phyloP scores from a whole-genome alignment of 2,797 vertebrate genomes.

The Gallinago stenura region DNA sequence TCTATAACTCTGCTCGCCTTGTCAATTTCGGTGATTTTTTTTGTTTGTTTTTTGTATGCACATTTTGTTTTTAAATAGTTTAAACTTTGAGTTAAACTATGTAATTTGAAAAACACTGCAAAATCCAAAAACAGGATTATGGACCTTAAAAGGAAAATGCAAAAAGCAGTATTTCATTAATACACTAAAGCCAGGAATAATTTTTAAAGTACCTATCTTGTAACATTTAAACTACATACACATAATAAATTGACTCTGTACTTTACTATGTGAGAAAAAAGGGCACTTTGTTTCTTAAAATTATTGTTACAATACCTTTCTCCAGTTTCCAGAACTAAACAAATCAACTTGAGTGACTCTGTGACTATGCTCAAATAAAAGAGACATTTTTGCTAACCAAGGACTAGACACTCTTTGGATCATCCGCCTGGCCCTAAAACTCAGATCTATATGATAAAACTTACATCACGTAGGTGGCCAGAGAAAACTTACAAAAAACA shows the following conservation, averaged over 20 bases:
- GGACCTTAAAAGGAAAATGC: neutral
- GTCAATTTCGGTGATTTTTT: neutral
- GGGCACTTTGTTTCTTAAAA: neutral
- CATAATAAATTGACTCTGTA: fast-evolving
- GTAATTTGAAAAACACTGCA: neutral
- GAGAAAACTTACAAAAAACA: neutral
- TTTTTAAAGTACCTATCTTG: fast-evolving
- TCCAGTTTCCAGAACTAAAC: neutral
- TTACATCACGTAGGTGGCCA: fast-evolving
- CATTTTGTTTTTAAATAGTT: neutral
- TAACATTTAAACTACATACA: neutral
- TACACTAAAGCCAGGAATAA: neutral
- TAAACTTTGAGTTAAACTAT: neutral
- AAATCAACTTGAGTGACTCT: fast-evolving
- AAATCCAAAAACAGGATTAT: neutral
- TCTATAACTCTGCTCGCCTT: neutral
- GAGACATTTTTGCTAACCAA: neutral
- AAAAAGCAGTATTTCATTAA: neutral
- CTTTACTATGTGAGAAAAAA: neutral
- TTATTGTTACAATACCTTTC: neutral
- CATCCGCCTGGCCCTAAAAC: neutral
- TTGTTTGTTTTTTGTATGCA: neutral
- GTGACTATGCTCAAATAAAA: neutral
- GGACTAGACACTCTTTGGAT: neutral
- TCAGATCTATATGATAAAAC: neutral